Percentiles rank a stretch among this genome's conserved stretches.
These are phyloP conservation scores for Trachythela sp. DNA, from an alignment of 64 coral and sea anemone genomes.

Conservation along the genomic window DNA sequence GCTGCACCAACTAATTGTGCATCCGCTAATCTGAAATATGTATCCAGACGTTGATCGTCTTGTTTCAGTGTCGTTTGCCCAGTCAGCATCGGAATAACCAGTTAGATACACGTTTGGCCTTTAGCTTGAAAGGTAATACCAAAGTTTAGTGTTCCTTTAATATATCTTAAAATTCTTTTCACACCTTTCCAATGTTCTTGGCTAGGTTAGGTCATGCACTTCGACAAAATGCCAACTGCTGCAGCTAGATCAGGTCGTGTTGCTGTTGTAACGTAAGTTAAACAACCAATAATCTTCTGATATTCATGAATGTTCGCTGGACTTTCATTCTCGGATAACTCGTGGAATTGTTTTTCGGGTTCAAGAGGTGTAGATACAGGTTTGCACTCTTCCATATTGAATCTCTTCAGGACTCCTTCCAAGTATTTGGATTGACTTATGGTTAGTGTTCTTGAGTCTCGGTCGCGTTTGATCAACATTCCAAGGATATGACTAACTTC, in stretches of 20 bases:
- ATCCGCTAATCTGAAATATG: background rate
- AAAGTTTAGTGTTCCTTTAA: background rate
- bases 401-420: too few relatives aligned
- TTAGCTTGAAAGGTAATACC: background rate
- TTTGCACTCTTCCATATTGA: constrained; percentile 31
- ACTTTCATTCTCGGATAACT: background rate
- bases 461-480: background rate
- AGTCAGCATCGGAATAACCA: background rate
- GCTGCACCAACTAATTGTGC: background rate
- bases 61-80: background rate
- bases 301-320: background rate
- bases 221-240: background rate
- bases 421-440: constrained; percentile 24
- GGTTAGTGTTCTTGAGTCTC: constrained; percentile 25
- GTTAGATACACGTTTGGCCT: background rate
- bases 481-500: constrained; percentile 24
- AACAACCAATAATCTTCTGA: background rate
- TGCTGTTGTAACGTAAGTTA: background rate
- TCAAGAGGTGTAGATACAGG: background rate
- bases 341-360: background rate
- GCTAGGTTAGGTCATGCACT: background rate
- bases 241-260: background rate
- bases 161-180: background rate
- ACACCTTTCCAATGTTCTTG: background rate
- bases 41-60: background rate